Evolutionary conservation across 2,113 vertebrate genomes (phyloP).

Genomic region (Saccopteryx leptura): DNA sequence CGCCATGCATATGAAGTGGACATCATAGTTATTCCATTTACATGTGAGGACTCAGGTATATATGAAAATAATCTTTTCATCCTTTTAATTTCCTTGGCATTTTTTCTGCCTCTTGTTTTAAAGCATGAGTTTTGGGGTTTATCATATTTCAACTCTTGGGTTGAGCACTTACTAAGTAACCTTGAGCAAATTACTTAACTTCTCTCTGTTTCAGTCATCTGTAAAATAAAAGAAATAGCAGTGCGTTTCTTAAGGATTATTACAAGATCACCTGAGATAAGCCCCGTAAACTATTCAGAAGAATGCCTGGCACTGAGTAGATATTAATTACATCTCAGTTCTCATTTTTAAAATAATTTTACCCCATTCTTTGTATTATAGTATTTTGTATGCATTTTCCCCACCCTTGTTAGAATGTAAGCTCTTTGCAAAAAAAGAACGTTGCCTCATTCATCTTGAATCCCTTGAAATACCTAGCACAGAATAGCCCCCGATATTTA

Average conservation of each 20-base stretch:
- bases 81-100: neutral
- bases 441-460: neutral
- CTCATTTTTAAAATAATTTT: neutral
- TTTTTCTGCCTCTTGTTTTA: neutral
- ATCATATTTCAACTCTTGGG: neutral
- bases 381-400: neutral
- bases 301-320: neutral
- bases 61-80: conserved; percentile 8
- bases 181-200: neutral
- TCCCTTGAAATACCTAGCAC: neutral
- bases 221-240: neutral
- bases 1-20: neutral
- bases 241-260: neutral
- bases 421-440: neutral
- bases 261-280: neutral
- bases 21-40: neutral
- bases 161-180: neutral
- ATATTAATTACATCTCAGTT: neutral
- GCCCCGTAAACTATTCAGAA: neutral
- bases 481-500: neutral
- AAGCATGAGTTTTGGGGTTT: neutral
- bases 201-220: neutral
- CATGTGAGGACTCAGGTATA: neutral
- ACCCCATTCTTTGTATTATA: neutral
- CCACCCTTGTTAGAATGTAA: neutral